These are phyloP conservation scores for Diachasma alloeum DNA, from an alignment of 1,140 invertebrate species.

Conservation along the genomic window DNA sequence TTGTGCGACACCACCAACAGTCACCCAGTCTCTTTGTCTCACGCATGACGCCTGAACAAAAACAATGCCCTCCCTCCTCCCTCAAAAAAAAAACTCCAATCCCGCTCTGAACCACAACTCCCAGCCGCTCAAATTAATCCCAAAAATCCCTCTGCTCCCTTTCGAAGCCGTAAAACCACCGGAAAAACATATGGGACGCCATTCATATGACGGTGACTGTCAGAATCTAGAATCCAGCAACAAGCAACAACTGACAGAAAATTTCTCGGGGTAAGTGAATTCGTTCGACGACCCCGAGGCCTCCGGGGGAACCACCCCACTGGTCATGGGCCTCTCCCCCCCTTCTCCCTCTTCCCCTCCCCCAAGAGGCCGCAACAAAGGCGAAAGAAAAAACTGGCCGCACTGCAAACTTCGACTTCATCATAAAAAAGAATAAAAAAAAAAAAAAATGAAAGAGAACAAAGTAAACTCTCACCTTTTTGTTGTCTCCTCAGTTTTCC, in stretches of 20 bases:
- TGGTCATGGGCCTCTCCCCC: not conserved
- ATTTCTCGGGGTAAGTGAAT: not conserved
- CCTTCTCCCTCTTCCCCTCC: not conserved
- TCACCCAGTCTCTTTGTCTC: not conserved
- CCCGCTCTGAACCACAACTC: no score
- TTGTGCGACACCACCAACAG: not conserved
- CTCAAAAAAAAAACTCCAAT: not conserved
- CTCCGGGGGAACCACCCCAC: not conserved
- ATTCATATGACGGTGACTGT: not conserved
- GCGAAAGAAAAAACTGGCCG: not conserved
- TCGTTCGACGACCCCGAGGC: not conserved
- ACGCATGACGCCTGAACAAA: not conserved
- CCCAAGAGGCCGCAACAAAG: not conserved
- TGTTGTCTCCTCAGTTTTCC: not conserved
- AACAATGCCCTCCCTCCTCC: not conserved
- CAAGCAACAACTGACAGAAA: not conserved
- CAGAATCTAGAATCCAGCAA: not conserved
- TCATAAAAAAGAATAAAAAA: not conserved
- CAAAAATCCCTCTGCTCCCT: no score
- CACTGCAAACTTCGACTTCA: not conserved
- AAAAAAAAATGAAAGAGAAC: not conserved
- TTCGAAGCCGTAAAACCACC: not conserved
- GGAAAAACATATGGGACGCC: conserved; percentile 5
- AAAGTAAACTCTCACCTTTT: not conserved
- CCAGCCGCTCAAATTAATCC: no score